Evolutionary conservation across 1,140 invertebrate genomes (phyloP).

Genomic region (Adelges cooleyi): DNA sequence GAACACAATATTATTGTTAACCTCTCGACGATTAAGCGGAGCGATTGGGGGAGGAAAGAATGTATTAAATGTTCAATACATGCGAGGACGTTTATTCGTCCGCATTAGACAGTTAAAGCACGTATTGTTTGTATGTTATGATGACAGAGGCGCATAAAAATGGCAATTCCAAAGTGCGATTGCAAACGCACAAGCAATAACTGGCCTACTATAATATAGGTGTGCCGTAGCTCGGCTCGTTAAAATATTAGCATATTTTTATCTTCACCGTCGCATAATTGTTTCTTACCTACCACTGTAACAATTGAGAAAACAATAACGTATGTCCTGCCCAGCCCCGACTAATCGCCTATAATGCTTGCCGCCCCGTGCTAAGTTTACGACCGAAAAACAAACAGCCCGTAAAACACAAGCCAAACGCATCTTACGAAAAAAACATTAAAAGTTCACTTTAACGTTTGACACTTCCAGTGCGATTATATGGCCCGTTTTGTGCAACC

Average conservation of each 20-base stretch:
- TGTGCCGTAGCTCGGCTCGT: background rate
- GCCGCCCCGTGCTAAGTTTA: background rate
- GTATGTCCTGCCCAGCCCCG: background rate
- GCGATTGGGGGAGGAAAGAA: too few relatives aligned
- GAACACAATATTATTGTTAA: too few relatives aligned
- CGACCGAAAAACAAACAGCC: slow-evolving; percentile 10
- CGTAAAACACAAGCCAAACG: slow-evolving; percentile 8
- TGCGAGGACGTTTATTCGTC: too few relatives aligned
- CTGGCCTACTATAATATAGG: slow-evolving; percentile 14
- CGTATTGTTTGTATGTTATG: slow-evolving; percentile 15
- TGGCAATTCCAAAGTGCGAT: slow-evolving; percentile 12
- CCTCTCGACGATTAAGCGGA: too few relatives aligned
- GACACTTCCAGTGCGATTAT: background rate
- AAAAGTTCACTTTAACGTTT: slow-evolving; percentile 3
- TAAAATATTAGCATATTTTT: slow-evolving; percentile 28
- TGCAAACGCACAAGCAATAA: slow-evolving; percentile 5
- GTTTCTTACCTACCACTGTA: slow-evolving; percentile 23
- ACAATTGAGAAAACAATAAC: slow-evolving; percentile 6
- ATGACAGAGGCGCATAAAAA: slow-evolving; percentile 16
- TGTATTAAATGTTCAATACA: background rate
- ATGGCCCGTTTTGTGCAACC: background rate
- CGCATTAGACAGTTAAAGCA: background rate
- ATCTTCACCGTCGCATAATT: slow-evolving; percentile 15
- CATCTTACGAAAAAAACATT: slow-evolving; percentile 2
- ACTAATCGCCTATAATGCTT: background rate